phyloP scores from a whole-genome alignment of 2,113 vertebrate species.

The Regulus satrapa region DNA sequence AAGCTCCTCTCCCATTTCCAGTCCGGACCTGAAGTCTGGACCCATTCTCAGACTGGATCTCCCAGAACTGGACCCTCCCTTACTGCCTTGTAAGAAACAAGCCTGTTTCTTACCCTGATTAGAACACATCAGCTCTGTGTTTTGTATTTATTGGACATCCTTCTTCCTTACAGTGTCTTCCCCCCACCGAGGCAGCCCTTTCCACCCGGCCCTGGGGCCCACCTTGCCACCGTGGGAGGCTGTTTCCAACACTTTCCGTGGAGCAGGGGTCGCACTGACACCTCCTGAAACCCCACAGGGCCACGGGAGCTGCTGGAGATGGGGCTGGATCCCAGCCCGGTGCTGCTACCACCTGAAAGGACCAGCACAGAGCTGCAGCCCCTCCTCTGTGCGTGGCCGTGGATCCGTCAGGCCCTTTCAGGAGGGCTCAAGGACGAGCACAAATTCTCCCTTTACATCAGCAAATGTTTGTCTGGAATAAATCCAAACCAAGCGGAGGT shows the following conservation, averaged over 20 bases:
- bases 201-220: background rate
- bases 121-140: background rate
- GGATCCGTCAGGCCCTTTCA: background rate
- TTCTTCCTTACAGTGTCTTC: background rate
- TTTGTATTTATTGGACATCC: background rate
- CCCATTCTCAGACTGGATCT: background rate
- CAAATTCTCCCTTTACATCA: constrained; percentile 49
- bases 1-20: background rate
- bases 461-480: constrained; percentile 45
- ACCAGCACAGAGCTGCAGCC: background rate
- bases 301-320: rapidly evolving
- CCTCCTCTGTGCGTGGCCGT: background rate
- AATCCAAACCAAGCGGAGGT: constrained; percentile 49
- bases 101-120: background rate
- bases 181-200: background rate
- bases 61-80: too few species aligned
- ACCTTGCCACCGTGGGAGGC: background rate
- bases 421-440: background rate
- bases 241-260: rapidly evolving
- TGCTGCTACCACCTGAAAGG: background rate
- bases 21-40: background rate
- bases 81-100: too few species aligned
- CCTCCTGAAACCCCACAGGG: background rate
- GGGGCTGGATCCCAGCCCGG: background rate
- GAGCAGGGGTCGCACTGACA: rapidly evolving